Base-by-base conservation (phyloP, 2,888 invertebrate species). In the Seira sanloemensis region DNA sequence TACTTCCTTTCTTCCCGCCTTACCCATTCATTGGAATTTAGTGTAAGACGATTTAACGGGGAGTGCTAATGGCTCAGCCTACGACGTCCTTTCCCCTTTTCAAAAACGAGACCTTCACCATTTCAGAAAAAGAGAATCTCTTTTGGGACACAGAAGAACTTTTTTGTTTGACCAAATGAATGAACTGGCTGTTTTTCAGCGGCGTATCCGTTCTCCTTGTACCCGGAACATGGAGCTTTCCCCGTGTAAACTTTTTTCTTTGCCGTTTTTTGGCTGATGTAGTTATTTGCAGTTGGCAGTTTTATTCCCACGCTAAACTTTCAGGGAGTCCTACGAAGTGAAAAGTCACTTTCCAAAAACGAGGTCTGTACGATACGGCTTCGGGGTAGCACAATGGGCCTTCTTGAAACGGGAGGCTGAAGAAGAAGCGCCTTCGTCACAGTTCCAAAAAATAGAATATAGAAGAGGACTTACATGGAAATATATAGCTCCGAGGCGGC, bases 271-370 rank as follows among this genome's bases (percentile, higher is more conserved):
- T 37, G 24, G 74, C 62, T 74, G 74, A 74, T 74, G 74, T 74
- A 75, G 75, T 77, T 77, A 77, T 77, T 77, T 77, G 69, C 77
- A 77, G 77, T 77, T 77, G 77, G 77, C 77, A 77, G 24, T 77
- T 67, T 54, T 54, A 69, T 77, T 77, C 77, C 77, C 77, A 77
- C 77, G 77, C 77, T 77, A 67, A 68, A 67, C 77, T 77, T 67
- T 16, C 18, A 37, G 12, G 37, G 37, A 4, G 37, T 37, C 37
- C 37, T 37, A 12, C 12, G 37, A 37, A 37, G 77, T 67, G 77
- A 77, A 23, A 69, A 77, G 68, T 77, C 77, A 77, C 68, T 77
- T 68, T 77, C 67, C 69, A 75, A 75, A 75, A 75, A 58, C 21
- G 18, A 19, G 21, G 66, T 37, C 65, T 26, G 46, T 46, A 25